Conservation (phyloP, 2,888 invertebrate genomes). For the Sisyra nigra region DNA sequence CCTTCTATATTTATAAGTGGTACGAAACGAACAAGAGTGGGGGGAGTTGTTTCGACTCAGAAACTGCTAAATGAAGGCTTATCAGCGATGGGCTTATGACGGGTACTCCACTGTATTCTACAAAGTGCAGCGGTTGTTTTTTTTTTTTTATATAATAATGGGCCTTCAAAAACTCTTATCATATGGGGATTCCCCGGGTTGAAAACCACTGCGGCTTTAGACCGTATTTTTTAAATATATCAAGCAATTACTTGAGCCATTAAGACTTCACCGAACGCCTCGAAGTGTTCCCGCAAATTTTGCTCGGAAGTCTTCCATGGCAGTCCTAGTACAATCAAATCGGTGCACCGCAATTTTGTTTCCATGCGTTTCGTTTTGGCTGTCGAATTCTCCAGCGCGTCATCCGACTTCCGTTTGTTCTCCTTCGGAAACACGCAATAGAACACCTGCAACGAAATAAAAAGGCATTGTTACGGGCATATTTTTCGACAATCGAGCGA, state of each 20-base stretch:
- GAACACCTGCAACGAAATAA: conserved; percentile 31
- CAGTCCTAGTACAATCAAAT: conserved; percentile 92
- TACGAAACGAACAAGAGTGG: too few relatives aligned
- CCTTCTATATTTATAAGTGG: too few relatives aligned
- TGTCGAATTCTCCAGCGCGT: conserved; percentile 81
- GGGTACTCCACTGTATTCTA: too few relatives aligned
- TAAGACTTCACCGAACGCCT: conserved; percentile 91
- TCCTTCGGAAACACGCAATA: conserved; percentile 79
- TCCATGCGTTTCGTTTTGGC: conserved; percentile 93
- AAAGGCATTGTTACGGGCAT: background rate
- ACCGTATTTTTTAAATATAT: too few relatives aligned
- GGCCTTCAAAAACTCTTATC: too few relatives aligned
- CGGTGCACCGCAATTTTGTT: conserved; percentile 81
- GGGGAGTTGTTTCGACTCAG: too few relatives aligned
- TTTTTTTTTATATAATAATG: too few relatives aligned
- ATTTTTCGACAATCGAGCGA: background rate
- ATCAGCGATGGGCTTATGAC: too few relatives aligned
- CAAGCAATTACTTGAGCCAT: conserved; percentile 85
- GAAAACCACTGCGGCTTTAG: too few relatives aligned
- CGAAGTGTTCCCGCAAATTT: conserved; percentile 89
- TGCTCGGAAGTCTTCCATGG: conserved; percentile 98
- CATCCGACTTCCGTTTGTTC: conserved; percentile 93
- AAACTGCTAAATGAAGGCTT: too few relatives aligned
- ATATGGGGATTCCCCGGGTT: too few relatives aligned
- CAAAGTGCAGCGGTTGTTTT: too few relatives aligned